phyloP scores from a whole-genome alignment of 1,140 invertebrate genomes.

The Pygmarrhopalites habei region DNA sequence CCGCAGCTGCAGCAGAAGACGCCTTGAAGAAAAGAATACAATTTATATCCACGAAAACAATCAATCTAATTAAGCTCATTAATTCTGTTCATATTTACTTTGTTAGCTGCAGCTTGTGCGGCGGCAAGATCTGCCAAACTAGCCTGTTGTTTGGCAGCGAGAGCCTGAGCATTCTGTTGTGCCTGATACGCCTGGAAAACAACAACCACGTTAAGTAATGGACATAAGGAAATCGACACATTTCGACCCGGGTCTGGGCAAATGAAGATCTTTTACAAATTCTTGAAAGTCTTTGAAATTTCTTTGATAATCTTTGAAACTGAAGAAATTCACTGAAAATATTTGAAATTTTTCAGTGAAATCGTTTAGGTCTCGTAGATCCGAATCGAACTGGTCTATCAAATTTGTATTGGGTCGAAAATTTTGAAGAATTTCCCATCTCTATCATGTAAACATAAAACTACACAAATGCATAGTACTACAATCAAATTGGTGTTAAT shows the following conservation, averaged over 20 bases:
- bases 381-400: no score
- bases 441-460: no score
- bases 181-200: constrained; percentile 38
- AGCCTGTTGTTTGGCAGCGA: constrained; percentile 41
- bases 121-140: constrained; percentile 40
- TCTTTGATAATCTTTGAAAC: background rate
- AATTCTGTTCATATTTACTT: constrained; percentile 4
- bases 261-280: background rate
- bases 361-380: no score
- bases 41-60: background rate
- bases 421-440: no score
- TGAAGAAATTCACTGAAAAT: no score
- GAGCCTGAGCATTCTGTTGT: constrained; percentile 41
- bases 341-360: no score
- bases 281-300: background rate
- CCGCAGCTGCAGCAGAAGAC: constrained; percentile 30
- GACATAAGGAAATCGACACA: background rate
- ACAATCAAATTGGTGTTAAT: no score
- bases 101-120: constrained; percentile 40
- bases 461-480: no score
- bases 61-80: background rate
- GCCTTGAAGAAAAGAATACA: constrained; percentile 11
- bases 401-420: no score
- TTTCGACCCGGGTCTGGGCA: background rate
- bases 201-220: no score